phyloP scores from a whole-genome alignment of 2,113 vertebrate genomes.

The Greenwoodochromis staneri region DNA sequence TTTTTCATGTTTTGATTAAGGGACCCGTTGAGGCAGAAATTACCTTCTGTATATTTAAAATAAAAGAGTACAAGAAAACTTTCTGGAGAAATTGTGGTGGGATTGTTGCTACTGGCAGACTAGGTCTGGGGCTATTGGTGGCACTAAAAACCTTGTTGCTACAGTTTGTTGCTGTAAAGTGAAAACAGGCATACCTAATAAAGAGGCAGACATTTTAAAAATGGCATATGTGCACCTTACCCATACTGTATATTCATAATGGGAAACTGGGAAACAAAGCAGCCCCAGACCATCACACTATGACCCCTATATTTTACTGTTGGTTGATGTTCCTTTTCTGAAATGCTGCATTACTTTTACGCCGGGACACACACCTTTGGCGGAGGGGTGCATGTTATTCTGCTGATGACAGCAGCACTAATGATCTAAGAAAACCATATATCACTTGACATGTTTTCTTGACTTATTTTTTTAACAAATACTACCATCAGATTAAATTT shows the following conservation, averaged over 20 bases:
- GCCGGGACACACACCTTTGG: background rate
- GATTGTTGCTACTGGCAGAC: background rate
- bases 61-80: background rate
- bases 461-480: background rate
- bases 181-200: background rate
- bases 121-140: background rate
- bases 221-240: background rate
- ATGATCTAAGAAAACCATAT: background rate
- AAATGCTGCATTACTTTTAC: background rate
- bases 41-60: background rate
- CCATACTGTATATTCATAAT: background rate
- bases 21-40: background rate
- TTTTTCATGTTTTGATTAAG: background rate
- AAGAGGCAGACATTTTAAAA: background rate
- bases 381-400: background rate
- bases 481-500: background rate
- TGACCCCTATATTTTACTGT: background rate
- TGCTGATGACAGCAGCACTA: background rate
- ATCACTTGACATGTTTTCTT: background rate
- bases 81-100: background rate
- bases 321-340: background rate
- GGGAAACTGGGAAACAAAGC: background rate
- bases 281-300: background rate
- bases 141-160: background rate
- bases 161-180: background rate